Base-by-base conservation (phyloP, 2,888 invertebrate genomes). In the Tetramorium bicarinatum region DNA sequence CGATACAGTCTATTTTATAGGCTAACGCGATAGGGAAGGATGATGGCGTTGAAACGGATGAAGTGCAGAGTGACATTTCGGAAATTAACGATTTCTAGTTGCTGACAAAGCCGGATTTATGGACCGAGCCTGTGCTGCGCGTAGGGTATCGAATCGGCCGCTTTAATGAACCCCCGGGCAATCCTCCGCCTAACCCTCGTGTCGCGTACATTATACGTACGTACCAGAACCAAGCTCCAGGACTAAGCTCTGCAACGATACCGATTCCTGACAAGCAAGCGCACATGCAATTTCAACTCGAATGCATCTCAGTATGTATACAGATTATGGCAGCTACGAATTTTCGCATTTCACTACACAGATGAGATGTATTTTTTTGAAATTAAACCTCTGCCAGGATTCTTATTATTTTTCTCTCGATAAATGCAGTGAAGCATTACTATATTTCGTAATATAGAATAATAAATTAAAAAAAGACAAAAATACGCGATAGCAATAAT, bases 241-340 rank as follows among this genome's bases (percentile, higher is more conserved):
- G 7, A 83, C 75, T 85, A 74, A 72, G 79, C 76, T 85, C 66
- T 81, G 52, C 25, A 54, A 49, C 54, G 71, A 54, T 64, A 62
- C 82, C 83, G 89, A 89, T 88, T 79, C 25, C 89, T 81, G 83
- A 88, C 83, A 87, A 89, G 79, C 83, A 66, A 54, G 11, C 72
- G 25, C 38, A 69, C 47, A 29, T 67, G 71, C 82, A 88, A 87
- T 88, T 88, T 88, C 79, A 34, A 18, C 29, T 41, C 71, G 41
- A 72, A 13, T 34, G 56, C 34, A 34, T 64, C 8, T 56, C 21
- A 25, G 6, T 21, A 21, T 18, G 41, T 44, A 29, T 29, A 3
- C 47, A n/a, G 9, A 52, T 15, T 52, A 56, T 18, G 4, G 15
- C 21, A 69, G 18, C 15, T 3, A 41, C 2, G 25, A 25, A 25